These are phyloP conservation scores for Aquatica leii DNA, from an alignment of 2,888 invertebrate species.

Conservation along the genomic window DNA sequence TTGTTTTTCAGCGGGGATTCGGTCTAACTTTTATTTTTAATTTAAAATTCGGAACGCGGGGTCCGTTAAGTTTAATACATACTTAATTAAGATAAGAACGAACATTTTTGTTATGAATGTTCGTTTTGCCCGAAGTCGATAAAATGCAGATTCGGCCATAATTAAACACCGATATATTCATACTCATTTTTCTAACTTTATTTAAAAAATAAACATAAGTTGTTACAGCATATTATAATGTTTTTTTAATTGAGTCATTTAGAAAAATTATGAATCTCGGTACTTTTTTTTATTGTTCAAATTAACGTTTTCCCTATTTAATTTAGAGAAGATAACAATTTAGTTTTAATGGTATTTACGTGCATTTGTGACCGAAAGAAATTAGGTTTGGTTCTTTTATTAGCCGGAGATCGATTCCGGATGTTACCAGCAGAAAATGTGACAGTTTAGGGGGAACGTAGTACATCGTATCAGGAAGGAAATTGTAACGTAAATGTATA, in stretches of 20 bases:
- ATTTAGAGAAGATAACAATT: no score
- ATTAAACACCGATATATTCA: neutral
- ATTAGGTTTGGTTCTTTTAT: constrained; percentile 19
- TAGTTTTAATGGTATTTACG: no score
- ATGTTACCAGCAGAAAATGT: constrained; percentile 16
- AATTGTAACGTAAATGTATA: constrained; percentile 17
- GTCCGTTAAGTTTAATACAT: constrained; percentile 49
- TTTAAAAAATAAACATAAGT: no score
- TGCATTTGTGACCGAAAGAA: neutral
- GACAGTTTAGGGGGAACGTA: constrained; percentile 14
- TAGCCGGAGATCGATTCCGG: constrained; percentile 39
- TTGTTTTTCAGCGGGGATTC: constrained; percentile 8
- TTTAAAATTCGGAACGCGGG: constrained; percentile 51
- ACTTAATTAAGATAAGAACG: constrained; percentile 47
- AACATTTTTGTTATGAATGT: constrained; percentile 27
- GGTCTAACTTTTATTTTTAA: constrained; percentile 46
- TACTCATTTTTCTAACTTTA: neutral
- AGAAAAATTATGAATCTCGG: no score
- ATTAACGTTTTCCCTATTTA: no score
- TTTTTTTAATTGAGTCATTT: no score
- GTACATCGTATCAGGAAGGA: constrained; percentile 20
- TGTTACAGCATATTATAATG: no score
- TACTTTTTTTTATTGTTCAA: no score
- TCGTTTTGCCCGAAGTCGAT: constrained; percentile 15
- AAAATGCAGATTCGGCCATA: constrained; percentile 16